Evolutionary conservation across 2,888 invertebrate species (phyloP), one percentile per base, ranked within the genome.

Genomic region (Eremobia ochroleuca): DNA sequence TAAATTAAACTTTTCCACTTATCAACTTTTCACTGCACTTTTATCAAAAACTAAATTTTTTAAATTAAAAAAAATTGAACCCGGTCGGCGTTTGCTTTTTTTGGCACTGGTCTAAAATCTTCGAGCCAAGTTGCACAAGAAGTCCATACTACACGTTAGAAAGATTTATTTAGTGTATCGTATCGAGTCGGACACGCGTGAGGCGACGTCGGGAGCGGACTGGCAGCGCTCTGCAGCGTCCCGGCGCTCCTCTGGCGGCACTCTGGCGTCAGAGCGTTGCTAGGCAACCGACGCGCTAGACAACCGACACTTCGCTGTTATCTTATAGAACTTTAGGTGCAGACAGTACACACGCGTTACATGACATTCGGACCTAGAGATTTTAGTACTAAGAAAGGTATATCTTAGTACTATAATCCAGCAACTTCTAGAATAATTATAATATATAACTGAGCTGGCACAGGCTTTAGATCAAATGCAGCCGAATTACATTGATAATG

Each of bases 241-340:
- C 94, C 95, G 95, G 92, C 94, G 94, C 92, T 90, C 76, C 83
- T 85, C 85, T 80, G 84, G 69, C 85, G 93, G 93, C 93, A 90
- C 90, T 92, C 92, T 92, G 95, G 94, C 95, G 95, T 92, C 95
- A 93, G 92, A 82, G 89, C 92, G 96, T 97, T 95, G 95, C 96
- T 92, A 93, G 87, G 96, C 95, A 95, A 96, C 96, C 85, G 85
- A 77, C 81, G 84, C 87, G 77, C 62, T 78, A 86, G 74, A 75
- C 86, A 65, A 67, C 59, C 77, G 62, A 83, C 61, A 79, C 71
- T 77, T 37, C 58, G 37, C 69, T 66, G 70, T 67, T 74, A 77
- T 74, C 68, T 49, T 77, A 68, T 43, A 75, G 59, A 64, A 58
- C 31, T 72, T 61, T 68, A 25, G 34, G 59, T 73, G 66, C 73